These are phyloP conservation scores for Drosophila mercatorum DNA, from an alignment of 2,888 invertebrate genomes.

Conservation along the genomic window DNA sequence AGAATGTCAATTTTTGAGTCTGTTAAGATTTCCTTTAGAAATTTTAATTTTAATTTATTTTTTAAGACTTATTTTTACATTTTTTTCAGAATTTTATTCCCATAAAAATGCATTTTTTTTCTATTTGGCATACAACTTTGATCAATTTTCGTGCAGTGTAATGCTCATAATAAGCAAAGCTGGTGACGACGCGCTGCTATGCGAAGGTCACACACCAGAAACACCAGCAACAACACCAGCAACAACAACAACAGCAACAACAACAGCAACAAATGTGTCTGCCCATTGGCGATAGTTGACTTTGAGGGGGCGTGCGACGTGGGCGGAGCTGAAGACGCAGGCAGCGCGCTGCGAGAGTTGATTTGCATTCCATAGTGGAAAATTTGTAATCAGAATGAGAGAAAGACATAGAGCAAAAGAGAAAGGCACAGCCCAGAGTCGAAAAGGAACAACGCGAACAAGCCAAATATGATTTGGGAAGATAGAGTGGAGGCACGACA, in stretches of 20 bases:
- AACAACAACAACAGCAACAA: constrained; percentile 19
- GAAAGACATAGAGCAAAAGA: constrained; percentile 28
- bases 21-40: too few species aligned
- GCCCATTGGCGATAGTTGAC: constrained; percentile 42
- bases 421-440: constrained; percentile 3
- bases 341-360: constrained; percentile 16
- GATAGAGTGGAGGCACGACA: neutral
- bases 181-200: constrained; percentile 73
- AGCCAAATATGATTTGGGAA: neutral
- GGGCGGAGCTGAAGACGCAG: constrained; percentile 48
- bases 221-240: constrained; percentile 19
- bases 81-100: too few species aligned
- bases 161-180: constrained; percentile 62
- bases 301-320: constrained; percentile 26
- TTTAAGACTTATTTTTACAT: too few species aligned
- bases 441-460: constrained; percentile 3
- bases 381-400: constrained; percentile 17
- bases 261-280: constrained; percentile 33
- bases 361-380: constrained; percentile 24
- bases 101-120: neutral
- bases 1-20: too few species aligned
- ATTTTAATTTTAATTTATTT: too few species aligned
- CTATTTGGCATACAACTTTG: neutral
- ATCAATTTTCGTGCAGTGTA: constrained; percentile 35
- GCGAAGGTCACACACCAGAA: constrained; percentile 68